Base-by-base conservation (phyloP, 2,888 invertebrate species). In the Bembecia ichneumoniformis region DNA sequence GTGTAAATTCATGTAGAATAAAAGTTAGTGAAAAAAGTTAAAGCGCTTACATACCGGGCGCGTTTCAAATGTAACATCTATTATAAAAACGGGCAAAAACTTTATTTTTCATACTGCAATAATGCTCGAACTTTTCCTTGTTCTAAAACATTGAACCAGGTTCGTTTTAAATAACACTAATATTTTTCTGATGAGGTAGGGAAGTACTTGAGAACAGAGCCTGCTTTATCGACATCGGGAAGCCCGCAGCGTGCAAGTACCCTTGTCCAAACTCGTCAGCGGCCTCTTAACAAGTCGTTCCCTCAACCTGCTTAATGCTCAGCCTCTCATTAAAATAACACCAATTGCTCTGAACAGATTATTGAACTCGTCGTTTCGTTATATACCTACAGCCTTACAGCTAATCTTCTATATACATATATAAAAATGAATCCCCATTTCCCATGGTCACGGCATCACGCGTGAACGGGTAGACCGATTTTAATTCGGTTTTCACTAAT, bases 1-100 rank as follows among this genome's bases (percentile, higher is more conserved):
- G 77, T 76, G 74, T 77, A 80, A 81, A 82, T 82, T 82, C 77
- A 75, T 74, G 77, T 76, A 71, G 72, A 77, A 80, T 78, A 72
- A 78, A 77, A 75, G 72, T 77, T 73, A 66, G 71, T 69, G 74
- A 53, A 77, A 28, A 80, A 77, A 74, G 74, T 76, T 75, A 74
- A 80, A 73, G 66, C 74, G 74, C 73, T 77, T 75, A 71, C 67
- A 67, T 68, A 57, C 68, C 61, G 66, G 64, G 67, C 61, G 69
- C 75, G 65, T 71, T 77, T 77, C 70, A 73, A 75, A 74, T 62
- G 67, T 73, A 73, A 74, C 71, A 63, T 64, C 69, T 74, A 71
- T 70, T 71, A 71, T 66, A 62, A 68, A 62, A 68, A 62, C 60
- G 58, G 53, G 58, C 64, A 74, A 75, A 74, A 67, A 58, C 66